phyloP scores from a whole-genome alignment of 2,797 vertebrate species.

The Mormyrops attenuatus region DNA sequence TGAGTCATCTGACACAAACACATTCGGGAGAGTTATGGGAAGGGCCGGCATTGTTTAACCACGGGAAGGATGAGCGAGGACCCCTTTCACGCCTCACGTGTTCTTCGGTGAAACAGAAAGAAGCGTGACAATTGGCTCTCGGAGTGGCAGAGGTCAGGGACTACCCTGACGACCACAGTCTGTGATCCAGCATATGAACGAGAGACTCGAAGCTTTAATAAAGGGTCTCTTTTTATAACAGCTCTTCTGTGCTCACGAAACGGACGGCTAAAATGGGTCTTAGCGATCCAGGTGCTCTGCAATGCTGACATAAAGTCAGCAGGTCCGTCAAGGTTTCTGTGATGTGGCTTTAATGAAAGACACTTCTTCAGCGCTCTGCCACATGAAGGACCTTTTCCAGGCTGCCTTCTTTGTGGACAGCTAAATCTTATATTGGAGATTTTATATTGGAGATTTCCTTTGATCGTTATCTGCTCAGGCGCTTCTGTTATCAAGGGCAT shows the following conservation, averaged over 20 bases:
- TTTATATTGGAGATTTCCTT: neutral
- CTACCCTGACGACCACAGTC: neutral
- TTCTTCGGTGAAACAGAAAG: neutral
- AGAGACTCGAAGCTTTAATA: neutral
- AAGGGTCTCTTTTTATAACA: neutral
- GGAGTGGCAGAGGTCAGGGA: neutral
- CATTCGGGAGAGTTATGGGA: neutral
- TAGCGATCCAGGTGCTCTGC: neutral
- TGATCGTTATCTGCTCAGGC: slow-evolving; percentile 5
- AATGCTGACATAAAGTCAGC: neutral
- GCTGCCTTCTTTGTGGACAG: neutral
- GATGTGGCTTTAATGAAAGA: neutral
- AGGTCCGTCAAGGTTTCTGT: neutral
- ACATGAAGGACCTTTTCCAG: neutral
- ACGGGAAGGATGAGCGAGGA: neutral
- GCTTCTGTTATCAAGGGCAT: slow-evolving; percentile 10
- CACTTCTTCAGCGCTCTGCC: neutral
- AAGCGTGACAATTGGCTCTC: no score
- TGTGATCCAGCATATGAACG: neutral
- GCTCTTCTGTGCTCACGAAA: neutral
- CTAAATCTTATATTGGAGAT: neutral
- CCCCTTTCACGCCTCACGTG: neutral
- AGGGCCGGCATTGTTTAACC: neutral
- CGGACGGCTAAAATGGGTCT: neutral
- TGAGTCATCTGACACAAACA: neutral